Evolutionary conservation across 30 jellyfish, hydroid and myxozoan genomes (phyloP).

Genomic region (Mastigias papua): DNA sequence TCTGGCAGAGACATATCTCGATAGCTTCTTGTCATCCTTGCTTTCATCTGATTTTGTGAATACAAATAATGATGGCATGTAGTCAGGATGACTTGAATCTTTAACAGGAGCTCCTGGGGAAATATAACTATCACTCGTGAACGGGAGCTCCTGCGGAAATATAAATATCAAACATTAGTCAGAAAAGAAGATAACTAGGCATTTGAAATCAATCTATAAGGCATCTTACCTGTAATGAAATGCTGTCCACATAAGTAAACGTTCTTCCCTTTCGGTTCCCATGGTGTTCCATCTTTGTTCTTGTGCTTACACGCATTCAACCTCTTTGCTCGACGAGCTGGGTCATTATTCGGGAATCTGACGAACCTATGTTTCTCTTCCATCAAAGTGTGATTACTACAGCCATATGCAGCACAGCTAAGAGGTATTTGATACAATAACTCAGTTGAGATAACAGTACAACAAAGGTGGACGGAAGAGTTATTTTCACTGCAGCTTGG

Average conservation of each 20-base stretch:
- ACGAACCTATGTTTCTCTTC: background rate
- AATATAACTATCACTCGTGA: too few species aligned
- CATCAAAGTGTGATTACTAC: background rate
- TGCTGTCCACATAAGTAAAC: background rate
- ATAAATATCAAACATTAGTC: background rate
- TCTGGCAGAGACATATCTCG: background rate
- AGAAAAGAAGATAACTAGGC: background rate
- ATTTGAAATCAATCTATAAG: background rate
- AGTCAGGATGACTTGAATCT: constrained; percentile 19
- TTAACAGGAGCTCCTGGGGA: background rate
- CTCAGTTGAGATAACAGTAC: too few species aligned
- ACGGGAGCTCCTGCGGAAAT: background rate
- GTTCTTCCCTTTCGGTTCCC: background rate
- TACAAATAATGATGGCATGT: constrained; percentile 4
- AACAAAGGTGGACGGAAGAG: too few species aligned
- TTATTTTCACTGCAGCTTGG: too few species aligned
- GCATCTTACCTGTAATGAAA: background rate
- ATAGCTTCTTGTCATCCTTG: background rate
- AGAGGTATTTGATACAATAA: background rate
- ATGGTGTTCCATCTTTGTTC: background rate
- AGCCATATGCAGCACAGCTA: background rate
- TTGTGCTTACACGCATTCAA: background rate
- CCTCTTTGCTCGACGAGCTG: background rate
- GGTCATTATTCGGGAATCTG: background rate
- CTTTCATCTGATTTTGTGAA: background rate